These are phyloP conservation scores for Drosophila arawakana DNA, from an alignment of 1,140 invertebrate genomes.

Conservation along the genomic window DNA sequence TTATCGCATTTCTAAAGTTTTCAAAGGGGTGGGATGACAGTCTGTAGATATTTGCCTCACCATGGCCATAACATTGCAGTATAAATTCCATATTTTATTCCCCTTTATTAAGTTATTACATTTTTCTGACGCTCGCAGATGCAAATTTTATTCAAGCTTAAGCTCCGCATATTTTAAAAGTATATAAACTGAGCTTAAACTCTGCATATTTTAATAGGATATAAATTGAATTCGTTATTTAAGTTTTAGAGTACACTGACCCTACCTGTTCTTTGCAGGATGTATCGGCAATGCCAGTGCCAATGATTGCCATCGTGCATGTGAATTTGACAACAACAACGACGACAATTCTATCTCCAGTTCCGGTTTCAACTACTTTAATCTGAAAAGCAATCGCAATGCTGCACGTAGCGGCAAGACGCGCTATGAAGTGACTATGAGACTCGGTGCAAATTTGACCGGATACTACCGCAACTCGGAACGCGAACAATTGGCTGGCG, in stretches of 20 bases:
- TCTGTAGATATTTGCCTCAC: conserved; percentile 10
- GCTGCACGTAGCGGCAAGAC: conserved; percentile 77
- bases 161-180: background rate
- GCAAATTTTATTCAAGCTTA: conserved; percentile 5
- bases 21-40: background rate
- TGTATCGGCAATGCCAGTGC: conserved; percentile 68
- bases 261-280: conserved; percentile 47
- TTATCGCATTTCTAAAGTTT: conserved; percentile 48
- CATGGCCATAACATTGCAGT: conserved; percentile 31
- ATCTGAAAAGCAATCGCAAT: conserved; percentile 51
- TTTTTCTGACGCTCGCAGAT: background rate
- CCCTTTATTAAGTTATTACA: conserved; percentile 46
- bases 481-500: conserved; percentile 70
- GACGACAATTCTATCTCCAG: background rate
- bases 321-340: conserved; percentile 52
- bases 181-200: background rate
- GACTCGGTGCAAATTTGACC: conserved; percentile 79
- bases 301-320: conserved; percentile 61
- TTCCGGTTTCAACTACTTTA: conserved; percentile 38
- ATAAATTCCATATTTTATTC: background rate
- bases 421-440: conserved; percentile 81
- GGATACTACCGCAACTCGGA: conserved; percentile 76
- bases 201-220: too few species aligned
- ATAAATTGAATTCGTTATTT: too few species aligned
- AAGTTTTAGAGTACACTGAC: background rate